phyloP scores from a whole-genome alignment of 1,140 invertebrate genomes.

The Neuroterus valhalla region DNA sequence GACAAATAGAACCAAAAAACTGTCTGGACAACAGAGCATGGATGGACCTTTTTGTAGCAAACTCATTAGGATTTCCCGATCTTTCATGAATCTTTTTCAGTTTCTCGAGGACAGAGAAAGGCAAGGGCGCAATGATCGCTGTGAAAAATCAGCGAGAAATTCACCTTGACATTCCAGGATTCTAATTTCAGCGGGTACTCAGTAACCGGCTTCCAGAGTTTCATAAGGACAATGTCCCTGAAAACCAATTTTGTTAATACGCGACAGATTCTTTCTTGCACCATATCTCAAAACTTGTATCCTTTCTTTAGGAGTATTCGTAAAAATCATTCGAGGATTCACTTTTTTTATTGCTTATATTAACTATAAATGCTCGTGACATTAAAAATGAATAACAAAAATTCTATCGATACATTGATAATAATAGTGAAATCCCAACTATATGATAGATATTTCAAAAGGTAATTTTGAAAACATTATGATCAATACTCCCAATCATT shows the following conservation, averaged over 20 bases:
- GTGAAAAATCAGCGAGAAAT: slow-evolving; percentile 66
- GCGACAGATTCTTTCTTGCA: slow-evolving; percentile 73
- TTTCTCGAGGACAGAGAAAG: slow-evolving; percentile 47
- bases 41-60: too few species aligned
- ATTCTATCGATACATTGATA: too few species aligned
- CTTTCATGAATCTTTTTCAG: too few species aligned
- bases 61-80: too few species aligned
- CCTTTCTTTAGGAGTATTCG: slow-evolving; percentile 79
- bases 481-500: too few species aligned
- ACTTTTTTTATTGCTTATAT: slow-evolving; percentile 82
- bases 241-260: slow-evolving; percentile 79
- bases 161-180: slow-evolving; percentile 79
- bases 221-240: slow-evolving; percentile 85
- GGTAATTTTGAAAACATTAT: too few species aligned
- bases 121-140: slow-evolving; percentile 44
- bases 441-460: too few species aligned
- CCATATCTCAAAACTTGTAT: slow-evolving; percentile 82
- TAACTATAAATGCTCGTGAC: slow-evolving; percentile 74
- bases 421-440: too few species aligned
- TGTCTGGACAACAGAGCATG: too few species aligned
- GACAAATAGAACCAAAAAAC: too few species aligned
- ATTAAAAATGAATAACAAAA: too few species aligned
- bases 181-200: slow-evolving; percentile 86
- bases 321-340: slow-evolving; percentile 86
- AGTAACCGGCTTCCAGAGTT: slow-evolving; percentile 84